Evolutionary conservation across 2,113 vertebrate species (phyloP), one percentile per base, ranked within the genome.

Genomic region (Etia nguti): DNA sequence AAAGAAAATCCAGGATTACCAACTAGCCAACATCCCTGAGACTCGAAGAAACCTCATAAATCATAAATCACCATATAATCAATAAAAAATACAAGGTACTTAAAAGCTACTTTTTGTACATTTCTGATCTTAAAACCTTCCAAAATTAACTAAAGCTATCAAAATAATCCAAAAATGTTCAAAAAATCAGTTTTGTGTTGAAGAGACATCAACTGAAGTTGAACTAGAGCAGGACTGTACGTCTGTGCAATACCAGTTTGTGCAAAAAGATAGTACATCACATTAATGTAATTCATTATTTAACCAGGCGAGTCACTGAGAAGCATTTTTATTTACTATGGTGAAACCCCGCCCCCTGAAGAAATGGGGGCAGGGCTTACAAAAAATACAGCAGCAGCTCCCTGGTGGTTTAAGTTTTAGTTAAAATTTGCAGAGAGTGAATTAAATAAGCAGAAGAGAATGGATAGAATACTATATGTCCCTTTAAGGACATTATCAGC

Each of bases 391-490:
- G 13, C 68, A 46, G 68, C n/a, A n/a, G n/a, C n/a, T n/a, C n/a
- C n/a, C n/a, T n/a, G n/a, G n/a, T n/a, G n/a, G n/a, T n/a, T n/a
- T n/a, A n/a, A n/a, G n/a, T n/a, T n/a, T n/a, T n/a, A n/a, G n/a
- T n/a, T n/a, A n/a, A n/a, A n/a, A n/a, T n/a, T n/a, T n/a, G n/a
- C n/a, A n/a, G n/a, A n/a, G n/a, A n/a, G n/a, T n/a, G n/a, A n/a
- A n/a, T n/a, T n/a, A n/a, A n/a, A 62, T 1, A 62, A 62, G 0
- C 18, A 62, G 20, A 36, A 62, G 59, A n/a, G 31, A 0, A 62
- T 36, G 36, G 31, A 36, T 62, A 10, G 10, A 22, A 3, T 73
- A 46, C 16, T 6, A 73, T 46, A 73, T 7, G 38, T 26, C 20
- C n/a, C 38, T 73, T 73, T 73, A 73, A 26, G 68, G 4, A 22